Percentiles rank a stretch among this genome's conserved stretches.
Conservation (phyloP, 2,113 vertebrate species). For the Prunella himalayana region DNA sequence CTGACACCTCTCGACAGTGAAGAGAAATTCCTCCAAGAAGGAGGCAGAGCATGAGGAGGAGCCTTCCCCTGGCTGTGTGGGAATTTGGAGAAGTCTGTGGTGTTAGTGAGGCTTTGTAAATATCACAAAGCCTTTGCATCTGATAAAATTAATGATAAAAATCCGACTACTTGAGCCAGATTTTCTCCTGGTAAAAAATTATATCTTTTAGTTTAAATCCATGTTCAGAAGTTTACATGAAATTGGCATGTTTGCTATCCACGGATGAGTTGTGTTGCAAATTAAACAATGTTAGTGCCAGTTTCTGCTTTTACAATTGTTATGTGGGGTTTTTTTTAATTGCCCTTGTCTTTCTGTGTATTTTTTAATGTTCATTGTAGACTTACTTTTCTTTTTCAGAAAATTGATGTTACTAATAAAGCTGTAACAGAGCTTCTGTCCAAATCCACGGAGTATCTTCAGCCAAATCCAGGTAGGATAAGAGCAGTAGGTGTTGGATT, state of each 20-base stretch:
- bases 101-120: not conserved
- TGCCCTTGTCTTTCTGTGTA: not conserved
- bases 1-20: not conserved
- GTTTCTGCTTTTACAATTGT: not conserved
- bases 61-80: not conserved
- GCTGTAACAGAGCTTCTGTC: constrained; percentile 87
- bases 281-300: not conserved
- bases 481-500: not conserved
- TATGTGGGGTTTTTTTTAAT: not conserved
- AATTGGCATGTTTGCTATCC: not conserved
- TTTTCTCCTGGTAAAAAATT: not conserved
- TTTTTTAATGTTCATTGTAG: not conserved
- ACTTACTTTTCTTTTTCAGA: constrained; percentile 71
- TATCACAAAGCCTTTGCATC: not conserved
- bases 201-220: not conserved
- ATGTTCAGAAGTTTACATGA: not conserved
- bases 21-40: not conserved
- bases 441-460: constrained; percentile 92
- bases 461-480: constrained; percentile 90
- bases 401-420: constrained; percentile 94
- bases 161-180: not conserved
- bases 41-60: not conserved
- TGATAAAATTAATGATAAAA: not conserved
- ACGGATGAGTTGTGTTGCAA: not conserved
- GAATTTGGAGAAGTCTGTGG: not conserved